phyloP scores from a whole-genome alignment of 1,140 invertebrate species.

The Ostrea edulis region DNA sequence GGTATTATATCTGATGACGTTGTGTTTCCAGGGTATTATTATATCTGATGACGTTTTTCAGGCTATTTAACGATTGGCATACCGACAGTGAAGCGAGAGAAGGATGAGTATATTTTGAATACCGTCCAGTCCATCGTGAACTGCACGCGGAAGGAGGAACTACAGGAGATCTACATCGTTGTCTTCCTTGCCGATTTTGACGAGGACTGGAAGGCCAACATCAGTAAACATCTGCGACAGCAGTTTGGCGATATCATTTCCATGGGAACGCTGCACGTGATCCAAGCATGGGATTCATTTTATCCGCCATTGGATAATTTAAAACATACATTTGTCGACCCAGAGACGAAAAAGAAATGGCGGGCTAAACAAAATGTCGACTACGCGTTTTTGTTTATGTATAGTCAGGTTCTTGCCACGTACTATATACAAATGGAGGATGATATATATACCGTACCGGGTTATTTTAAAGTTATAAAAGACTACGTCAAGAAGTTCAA shows the following conservation, averaged over 20 bases:
- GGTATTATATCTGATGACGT: no score
- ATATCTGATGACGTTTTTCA: conserved; percentile 47
- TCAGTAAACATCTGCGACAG: conserved; percentile 46
- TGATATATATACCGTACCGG: conserved; percentile 70
- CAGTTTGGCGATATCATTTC: conserved; percentile 55
- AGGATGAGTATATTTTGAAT: conserved; percentile 58
- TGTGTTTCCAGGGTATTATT: no score
- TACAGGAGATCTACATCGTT: conserved; percentile 61
- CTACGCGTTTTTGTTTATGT: conserved; percentile 74
- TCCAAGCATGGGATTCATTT: conserved; percentile 66
- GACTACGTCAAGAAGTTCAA: conserved; percentile 66
- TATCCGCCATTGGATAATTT: conserved; percentile 71
- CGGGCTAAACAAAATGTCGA: conserved; percentile 76
- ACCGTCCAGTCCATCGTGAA: conserved; percentile 63
- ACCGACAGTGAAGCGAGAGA: conserved; percentile 64
- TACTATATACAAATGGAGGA: conserved; percentile 77
- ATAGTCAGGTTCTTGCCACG: conserved; percentile 64
- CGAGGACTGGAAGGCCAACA: conserved; percentile 37
- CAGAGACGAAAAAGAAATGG: conserved; percentile 70
- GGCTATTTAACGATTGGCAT: conserved; percentile 69
- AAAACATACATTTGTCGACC: conserved; percentile 72
- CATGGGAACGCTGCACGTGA: conserved; percentile 70
- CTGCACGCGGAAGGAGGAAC: conserved; percentile 54
- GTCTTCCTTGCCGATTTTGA: conserved; percentile 67
- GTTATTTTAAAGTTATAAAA: conserved; percentile 68